phyloP scores from a whole-genome alignment of 2,888 invertebrate species.

The Sinohyriopsis cumingii region DNA sequence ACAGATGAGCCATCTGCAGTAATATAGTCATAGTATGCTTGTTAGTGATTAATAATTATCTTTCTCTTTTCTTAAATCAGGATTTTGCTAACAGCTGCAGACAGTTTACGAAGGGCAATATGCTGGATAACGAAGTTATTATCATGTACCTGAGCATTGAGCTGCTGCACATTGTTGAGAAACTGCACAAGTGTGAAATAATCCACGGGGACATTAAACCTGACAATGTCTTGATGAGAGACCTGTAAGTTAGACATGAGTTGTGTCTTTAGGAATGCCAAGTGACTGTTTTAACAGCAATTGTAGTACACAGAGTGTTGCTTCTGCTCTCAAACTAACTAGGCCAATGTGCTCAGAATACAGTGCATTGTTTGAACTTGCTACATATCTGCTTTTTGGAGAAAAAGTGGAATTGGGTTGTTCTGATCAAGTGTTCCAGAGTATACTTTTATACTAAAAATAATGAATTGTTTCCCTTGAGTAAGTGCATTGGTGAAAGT shows the following conservation, averaged over 20 bases:
- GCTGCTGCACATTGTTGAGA: constrained; percentile 87
- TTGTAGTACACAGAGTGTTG: not conserved
- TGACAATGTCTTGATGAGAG: constrained; percentile 87
- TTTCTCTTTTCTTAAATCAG: constrained; percentile 25
- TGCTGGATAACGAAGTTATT: constrained; percentile 72
- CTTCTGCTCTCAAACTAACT: not conserved
- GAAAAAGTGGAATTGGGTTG: too few species aligned
- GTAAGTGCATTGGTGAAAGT: too few species aligned
- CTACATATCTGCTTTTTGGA: too few species aligned
- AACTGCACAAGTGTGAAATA: constrained; percentile 88
- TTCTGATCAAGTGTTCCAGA: too few species aligned
- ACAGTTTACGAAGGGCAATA: constrained; percentile 19
- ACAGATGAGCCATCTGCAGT: too few species aligned
- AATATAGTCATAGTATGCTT: too few species aligned
- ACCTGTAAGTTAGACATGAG: constrained; percentile 71
- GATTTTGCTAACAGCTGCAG: constrained; percentile 51
- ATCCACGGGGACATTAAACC: constrained; percentile 97
- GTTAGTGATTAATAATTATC: too few species aligned
- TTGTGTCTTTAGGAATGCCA: not conserved
- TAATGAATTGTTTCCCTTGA: too few species aligned
- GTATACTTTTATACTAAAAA: too few species aligned
- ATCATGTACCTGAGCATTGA: constrained; percentile 87
- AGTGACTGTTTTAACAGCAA: not conserved
- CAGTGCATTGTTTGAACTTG: too few species aligned
- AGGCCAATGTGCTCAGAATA: not conserved